Conservation (phyloP, 2,888 invertebrate genomes). For the Melinopterus prodromus region DNA sequence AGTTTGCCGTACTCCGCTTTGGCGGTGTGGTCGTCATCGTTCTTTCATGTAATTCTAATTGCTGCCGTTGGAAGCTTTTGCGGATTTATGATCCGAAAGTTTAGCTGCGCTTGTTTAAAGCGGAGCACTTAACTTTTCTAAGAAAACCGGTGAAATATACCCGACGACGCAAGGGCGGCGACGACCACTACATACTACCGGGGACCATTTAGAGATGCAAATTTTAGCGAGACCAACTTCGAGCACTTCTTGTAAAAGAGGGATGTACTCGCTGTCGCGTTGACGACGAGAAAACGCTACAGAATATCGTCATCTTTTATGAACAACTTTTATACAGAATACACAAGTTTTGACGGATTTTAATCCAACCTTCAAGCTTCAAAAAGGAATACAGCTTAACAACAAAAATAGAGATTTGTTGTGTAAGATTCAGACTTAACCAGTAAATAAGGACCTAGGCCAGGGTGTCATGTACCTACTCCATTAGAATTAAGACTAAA, state of each 20-base stretch:
- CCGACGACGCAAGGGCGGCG: background rate
- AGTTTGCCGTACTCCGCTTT: background rate
- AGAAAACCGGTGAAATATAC: background rate
- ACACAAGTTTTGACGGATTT: too few species aligned
- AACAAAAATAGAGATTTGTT: too few species aligned
- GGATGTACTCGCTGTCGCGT: background rate
- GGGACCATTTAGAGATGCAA: background rate
- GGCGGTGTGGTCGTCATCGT: background rate
- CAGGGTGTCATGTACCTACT: too few species aligned
- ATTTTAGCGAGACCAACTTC: background rate
- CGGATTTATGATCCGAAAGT: conserved; percentile 4
- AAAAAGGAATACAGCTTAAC: too few species aligned
- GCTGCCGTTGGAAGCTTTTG: background rate
- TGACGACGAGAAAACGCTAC: background rate
- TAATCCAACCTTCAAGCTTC: too few species aligned
- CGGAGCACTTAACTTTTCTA: background rate
- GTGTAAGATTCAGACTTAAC: too few species aligned
- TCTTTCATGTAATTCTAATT: conserved; percentile 4
- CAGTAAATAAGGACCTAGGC: too few species aligned
- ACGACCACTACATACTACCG: background rate
- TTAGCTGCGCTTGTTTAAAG: background rate
- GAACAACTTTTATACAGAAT: background rate
- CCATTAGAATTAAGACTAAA: too few species aligned
- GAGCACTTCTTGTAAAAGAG: background rate
- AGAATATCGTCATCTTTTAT: background rate